These are phyloP conservation scores for Arnoldichthys spilopterus DNA, from an alignment of 2,797 vertebrate genomes.

Conservation along the genomic window DNA sequence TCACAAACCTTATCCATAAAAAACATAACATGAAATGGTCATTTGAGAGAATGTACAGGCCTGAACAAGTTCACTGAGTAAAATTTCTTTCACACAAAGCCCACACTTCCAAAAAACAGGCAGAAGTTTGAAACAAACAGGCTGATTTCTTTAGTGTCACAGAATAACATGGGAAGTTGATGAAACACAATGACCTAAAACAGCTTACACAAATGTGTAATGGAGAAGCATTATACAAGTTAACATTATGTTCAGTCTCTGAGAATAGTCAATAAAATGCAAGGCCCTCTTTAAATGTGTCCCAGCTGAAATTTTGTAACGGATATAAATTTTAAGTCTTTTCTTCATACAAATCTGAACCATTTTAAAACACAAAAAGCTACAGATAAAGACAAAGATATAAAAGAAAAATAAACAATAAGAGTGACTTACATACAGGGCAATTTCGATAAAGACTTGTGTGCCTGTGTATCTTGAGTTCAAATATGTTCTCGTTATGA, in stretches of 20 bases:
- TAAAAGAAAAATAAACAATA: constrained; percentile 17
- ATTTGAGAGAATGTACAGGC: neutral
- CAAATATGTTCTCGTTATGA: constrained; percentile 3
- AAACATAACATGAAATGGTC: neutral
- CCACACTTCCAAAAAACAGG: neutral
- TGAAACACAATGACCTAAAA: neutral
- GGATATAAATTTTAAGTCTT: neutral
- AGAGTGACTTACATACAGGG: constrained; percentile 14
- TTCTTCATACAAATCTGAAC: neutral
- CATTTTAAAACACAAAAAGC: neutral
- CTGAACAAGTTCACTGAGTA: neutral
- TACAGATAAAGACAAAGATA: neutral
- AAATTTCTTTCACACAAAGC: neutral
- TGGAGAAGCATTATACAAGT: constrained; percentile 15
- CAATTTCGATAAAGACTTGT: constrained; percentile 1
- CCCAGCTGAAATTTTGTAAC: neutral
- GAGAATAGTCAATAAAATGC: neutral
- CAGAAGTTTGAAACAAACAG: neutral
- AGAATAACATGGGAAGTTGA: neutral
- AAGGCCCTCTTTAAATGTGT: neutral
- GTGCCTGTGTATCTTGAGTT: neutral
- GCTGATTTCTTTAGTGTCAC: constrained; percentile 10
- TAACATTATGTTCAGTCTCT: neutral
- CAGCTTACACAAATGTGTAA: neutral
- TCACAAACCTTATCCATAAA: constrained; percentile 23